Conservation (phyloP, 92 coral and sea anemone species). For the Plumapathes pennacea region DNA sequence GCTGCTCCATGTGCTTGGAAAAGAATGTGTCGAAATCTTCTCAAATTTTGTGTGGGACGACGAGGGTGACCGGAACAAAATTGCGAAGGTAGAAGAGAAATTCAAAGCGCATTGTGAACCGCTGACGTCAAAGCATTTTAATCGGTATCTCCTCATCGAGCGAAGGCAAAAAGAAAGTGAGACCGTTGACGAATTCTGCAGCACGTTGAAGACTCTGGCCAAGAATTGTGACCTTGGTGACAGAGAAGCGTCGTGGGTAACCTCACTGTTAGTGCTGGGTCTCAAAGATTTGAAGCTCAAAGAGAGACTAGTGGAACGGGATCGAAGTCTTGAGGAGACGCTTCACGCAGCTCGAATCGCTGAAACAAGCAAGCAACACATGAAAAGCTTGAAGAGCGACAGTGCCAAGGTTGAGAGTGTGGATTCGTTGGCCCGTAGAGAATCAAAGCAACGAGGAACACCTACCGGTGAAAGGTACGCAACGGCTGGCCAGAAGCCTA, state of each 20-base stretch:
- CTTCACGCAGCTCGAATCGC: conserved; percentile 26
- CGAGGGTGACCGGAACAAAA: conserved; percentile 31
- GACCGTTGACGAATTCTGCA: conserved; percentile 17
- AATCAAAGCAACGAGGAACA: no score
- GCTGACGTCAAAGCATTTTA: conserved; percentile 35
- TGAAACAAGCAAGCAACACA: conserved; percentile 28
- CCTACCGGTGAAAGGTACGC: no score
- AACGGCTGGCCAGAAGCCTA: no score
- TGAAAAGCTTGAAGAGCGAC: conserved; percentile 14
- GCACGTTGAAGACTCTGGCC: conserved; percentile 20
- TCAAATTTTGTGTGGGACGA: conserved; percentile 10
- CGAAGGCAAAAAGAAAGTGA: conserved; percentile 39
- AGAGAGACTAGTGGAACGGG: conserved; percentile 12
- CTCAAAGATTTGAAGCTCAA: conserved; percentile 13
- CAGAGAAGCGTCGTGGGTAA: conserved; percentile 27
- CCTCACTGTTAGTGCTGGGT: conserved; percentile 32
- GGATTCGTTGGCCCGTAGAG: background rate
- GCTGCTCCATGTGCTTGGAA: conserved; percentile 19
- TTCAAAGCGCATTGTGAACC: conserved; percentile 41
- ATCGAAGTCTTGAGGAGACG: conserved; percentile 20
- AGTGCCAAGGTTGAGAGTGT: conserved; percentile 5
- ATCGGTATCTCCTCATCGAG: conserved; percentile 26
- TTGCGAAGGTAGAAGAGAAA: conserved; percentile 13
- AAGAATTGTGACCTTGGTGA: conserved; percentile 24
- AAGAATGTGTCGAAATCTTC: conserved; percentile 4